Conservation (phyloP, 2,888 invertebrate species). For the Bhutanitis thaidina region DNA sequence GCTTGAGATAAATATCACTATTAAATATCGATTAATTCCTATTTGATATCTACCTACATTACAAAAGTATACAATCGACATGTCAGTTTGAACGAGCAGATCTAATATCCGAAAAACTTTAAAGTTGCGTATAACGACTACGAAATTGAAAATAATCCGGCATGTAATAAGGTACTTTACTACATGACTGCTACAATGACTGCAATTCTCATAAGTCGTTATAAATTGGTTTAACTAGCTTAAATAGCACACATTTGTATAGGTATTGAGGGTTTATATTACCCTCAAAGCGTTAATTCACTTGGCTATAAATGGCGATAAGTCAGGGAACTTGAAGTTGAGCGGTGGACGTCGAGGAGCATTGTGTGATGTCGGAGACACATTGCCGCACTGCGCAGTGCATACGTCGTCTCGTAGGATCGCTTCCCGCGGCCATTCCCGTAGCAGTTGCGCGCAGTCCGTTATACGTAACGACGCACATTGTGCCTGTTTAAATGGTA, state of each 20-base stretch:
- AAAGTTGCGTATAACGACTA: not conserved
- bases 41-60: too few species aligned
- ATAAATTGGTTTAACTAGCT: slow-evolving; percentile 21
- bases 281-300: slow-evolving; percentile 33
- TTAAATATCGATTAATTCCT: too few species aligned
- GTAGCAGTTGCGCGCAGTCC: slow-evolving; percentile 89
- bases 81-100: not conserved
- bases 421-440: slow-evolving; percentile 91
- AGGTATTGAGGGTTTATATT: not conserved
- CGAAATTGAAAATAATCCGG: not conserved
- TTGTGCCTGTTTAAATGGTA: slow-evolving; percentile 82
- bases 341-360: slow-evolving; percentile 63
- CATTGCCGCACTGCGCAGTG: slow-evolving; percentile 92
- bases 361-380: slow-evolving; percentile 49
- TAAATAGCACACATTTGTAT: slow-evolving; percentile 18
- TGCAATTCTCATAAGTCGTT: slow-evolving; percentile 3
- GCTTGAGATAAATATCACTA: too few species aligned
- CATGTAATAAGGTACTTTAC: too few species aligned
- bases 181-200: not conserved
- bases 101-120: not conserved
- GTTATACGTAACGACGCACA: slow-evolving; percentile 93
- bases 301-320: slow-evolving; percentile 85
- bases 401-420: slow-evolving; percentile 93
- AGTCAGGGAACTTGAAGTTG: slow-evolving; percentile 88
- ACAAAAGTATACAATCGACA: too few species aligned